These are phyloP conservation scores for Ascaphus truei DNA, from an alignment of 2,113 vertebrate species.

Conservation along the genomic window DNA sequence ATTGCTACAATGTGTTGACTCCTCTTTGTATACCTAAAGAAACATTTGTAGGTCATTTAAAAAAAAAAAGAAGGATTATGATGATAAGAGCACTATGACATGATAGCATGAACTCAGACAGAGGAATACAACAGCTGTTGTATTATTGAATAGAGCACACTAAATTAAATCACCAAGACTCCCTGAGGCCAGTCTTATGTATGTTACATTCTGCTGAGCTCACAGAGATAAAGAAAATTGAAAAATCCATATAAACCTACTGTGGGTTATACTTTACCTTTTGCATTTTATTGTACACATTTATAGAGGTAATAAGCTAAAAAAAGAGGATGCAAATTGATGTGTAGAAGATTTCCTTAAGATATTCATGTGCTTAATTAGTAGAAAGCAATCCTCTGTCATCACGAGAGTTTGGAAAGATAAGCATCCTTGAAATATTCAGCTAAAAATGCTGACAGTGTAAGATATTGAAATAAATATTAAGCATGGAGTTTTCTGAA, in stretches of 20 bases:
- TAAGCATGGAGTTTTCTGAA: too few species aligned
- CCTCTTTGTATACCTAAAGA: background rate
- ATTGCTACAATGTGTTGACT: background rate
- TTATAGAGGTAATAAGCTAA: background rate
- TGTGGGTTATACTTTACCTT: background rate
- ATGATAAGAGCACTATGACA: background rate
- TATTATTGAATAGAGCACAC: background rate
- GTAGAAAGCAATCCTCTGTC: background rate
- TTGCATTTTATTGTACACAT: background rate
- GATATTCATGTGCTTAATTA: background rate
- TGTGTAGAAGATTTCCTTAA: background rate
- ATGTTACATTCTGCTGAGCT: constrained; percentile 6
- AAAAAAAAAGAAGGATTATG: background rate
- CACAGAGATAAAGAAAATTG: constrained; percentile 2
- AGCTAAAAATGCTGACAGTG: background rate
- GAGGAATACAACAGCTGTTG: constrained; percentile 12
- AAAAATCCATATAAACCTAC: constrained; percentile 2
- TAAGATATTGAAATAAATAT: too few species aligned
- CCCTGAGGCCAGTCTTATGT: constrained; percentile 16
- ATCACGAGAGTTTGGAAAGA: background rate
- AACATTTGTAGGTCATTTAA: background rate
- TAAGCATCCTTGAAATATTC: background rate
- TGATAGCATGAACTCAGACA: background rate
- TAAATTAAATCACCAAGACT: constrained; percentile 12
- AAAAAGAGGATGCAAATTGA: background rate